Evolutionary conservation across 2,113 vertebrate genomes (phyloP).

Genomic region (Vidua macroura): DNA sequence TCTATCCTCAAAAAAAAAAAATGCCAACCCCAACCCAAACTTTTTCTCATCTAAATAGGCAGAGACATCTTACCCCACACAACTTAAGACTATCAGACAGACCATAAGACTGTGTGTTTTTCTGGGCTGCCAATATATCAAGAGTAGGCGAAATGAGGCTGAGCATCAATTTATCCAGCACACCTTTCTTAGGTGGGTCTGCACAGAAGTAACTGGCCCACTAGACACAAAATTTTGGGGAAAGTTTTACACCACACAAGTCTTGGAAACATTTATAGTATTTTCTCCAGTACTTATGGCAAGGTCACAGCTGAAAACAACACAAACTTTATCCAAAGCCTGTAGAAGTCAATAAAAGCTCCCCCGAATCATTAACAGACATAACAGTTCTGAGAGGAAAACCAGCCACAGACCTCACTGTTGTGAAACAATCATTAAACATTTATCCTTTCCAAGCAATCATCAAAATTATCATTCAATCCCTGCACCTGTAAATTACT

Average conservation of each 20-base stretch:
- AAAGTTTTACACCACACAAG: not conserved
- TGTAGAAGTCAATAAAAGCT: not conserved
- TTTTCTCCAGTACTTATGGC: not conserved
- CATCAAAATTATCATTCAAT: not conserved
- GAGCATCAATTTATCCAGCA: not conserved
- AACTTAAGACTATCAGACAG: not conserved
- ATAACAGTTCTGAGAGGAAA: not conserved
- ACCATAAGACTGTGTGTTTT: not conserved
- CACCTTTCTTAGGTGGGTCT: not conserved
- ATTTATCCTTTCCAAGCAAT: not conserved
- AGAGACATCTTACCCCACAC: not conserved
- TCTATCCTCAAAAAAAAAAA: not conserved
- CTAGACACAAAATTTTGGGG: not conserved
- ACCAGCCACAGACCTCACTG: not conserved
- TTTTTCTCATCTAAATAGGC: not conserved
- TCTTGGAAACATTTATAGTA: not conserved
- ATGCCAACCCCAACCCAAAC: not conserved
- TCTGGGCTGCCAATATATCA: not conserved
- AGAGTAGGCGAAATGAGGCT: not conserved
- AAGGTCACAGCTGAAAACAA: not conserved
- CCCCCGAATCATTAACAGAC: not conserved
- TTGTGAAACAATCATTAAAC: not conserved
- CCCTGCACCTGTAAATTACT: not conserved
- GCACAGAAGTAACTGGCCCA: not conserved
- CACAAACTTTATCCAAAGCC: not conserved